These are phyloP conservation scores for Python bivittatus DNA, from an alignment of 2,113 vertebrate genomes.

Conservation along the genomic window DNA sequence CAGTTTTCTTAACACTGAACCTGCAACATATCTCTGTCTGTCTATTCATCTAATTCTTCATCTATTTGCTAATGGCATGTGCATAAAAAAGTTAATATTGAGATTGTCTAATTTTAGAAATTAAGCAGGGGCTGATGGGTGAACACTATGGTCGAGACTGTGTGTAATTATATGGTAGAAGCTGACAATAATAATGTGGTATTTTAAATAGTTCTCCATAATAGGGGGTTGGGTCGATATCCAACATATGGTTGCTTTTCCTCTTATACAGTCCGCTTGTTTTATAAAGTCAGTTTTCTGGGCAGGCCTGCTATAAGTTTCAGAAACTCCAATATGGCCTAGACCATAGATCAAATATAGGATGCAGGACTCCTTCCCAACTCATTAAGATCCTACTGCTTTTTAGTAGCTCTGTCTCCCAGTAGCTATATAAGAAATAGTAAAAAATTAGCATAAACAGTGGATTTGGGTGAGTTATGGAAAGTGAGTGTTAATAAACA, in stretches of 20 bases:
- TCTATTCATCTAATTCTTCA: background rate
- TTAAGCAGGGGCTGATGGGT: background rate
- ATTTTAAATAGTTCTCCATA: background rate
- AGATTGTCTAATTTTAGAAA: background rate
- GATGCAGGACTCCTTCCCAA: background rate
- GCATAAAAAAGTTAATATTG: background rate
- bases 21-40: background rate
- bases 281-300: background rate
- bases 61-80: background rate
- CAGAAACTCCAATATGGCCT: background rate
- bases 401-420: background rate
- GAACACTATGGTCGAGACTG: background rate
- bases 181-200: background rate
- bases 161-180: background rate
- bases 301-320: background rate
- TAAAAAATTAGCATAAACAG: background rate
- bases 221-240: background rate
- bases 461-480: background rate
- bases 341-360: background rate
- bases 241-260: background rate
- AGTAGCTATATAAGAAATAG: background rate
- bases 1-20: background rate
- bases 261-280: background rate
- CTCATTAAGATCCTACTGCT: background rate
- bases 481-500: background rate